Evolutionary conservation across 2,888 invertebrate genomes (phyloP).

Genomic region (Cephus nigrinus): DNA sequence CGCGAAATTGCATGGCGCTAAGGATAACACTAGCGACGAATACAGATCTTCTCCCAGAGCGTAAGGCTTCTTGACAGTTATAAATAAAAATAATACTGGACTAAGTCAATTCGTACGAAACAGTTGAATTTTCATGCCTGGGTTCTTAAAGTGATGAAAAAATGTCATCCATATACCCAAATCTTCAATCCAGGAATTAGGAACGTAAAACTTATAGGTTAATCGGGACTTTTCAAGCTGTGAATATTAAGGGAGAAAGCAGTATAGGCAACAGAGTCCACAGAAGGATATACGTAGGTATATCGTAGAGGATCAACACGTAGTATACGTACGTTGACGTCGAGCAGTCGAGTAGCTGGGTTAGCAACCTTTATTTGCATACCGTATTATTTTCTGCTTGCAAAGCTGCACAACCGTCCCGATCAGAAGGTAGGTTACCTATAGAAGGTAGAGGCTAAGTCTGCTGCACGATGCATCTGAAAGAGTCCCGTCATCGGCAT

Average conservation of each 20-base stretch:
- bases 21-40: neutral
- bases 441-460: neutral
- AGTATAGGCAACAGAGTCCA: neutral
- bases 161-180: neutral
- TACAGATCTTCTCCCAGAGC: neutral
- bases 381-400: slow-evolving; percentile 9
- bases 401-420: neutral
- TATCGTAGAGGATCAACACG: neutral
- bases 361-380: slow-evolving; percentile 9
- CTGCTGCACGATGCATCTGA: neutral
- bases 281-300: neutral
- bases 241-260: neutral
- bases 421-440: neutral
- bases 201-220: neutral
- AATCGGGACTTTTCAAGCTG: neutral
- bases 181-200: neutral
- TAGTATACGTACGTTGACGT: neutral
- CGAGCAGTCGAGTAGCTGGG: slow-evolving; percentile 4
- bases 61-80: neutral
- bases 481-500: neutral
- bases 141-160: neutral
- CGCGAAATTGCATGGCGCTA: slow-evolving; percentile 3
- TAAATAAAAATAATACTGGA: neutral
- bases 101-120: neutral
- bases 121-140: neutral